phyloP scores from a whole-genome alignment of 2,113 vertebrate genomes.

The Smithornis capensis region DNA sequence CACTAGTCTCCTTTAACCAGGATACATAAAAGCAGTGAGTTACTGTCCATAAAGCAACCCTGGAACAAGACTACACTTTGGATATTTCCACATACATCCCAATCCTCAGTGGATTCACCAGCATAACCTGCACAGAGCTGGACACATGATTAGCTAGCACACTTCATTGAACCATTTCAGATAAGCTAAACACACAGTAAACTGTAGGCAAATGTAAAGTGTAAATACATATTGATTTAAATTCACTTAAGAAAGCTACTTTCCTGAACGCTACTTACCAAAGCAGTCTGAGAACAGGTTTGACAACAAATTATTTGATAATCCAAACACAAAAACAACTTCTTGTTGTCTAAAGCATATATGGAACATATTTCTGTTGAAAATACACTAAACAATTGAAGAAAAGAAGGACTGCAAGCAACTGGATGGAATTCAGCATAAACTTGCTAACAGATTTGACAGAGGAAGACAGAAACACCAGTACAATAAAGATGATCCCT shows the following conservation, averaged over 20 bases:
- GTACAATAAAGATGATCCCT: background rate
- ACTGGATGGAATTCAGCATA: background rate
- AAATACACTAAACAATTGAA: background rate
- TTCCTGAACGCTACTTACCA: background rate
- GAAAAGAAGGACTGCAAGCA: background rate
- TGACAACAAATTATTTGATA: background rate
- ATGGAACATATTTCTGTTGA: background rate
- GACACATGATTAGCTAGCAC: background rate
- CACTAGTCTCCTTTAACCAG: background rate
- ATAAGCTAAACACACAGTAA: background rate
- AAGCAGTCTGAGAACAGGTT: background rate
- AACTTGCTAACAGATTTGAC: background rate
- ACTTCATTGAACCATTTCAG: background rate
- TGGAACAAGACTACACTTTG: background rate
- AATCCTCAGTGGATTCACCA: background rate
- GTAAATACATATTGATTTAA: background rate
- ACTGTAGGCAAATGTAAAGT: background rate
- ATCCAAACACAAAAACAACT: background rate
- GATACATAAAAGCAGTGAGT: fast-evolving
- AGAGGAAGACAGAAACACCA: background rate
- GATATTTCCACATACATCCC: background rate
- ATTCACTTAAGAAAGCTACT: background rate
- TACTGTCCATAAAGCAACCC: background rate
- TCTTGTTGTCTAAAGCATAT: background rate
- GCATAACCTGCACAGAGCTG: fast-evolving